Percentiles rank a stretch among this genome's conserved stretches.
Evolutionary conservation across 2,797 vertebrate species (phyloP).

Genomic region (Rhadinocentrus ornatus): DNA sequence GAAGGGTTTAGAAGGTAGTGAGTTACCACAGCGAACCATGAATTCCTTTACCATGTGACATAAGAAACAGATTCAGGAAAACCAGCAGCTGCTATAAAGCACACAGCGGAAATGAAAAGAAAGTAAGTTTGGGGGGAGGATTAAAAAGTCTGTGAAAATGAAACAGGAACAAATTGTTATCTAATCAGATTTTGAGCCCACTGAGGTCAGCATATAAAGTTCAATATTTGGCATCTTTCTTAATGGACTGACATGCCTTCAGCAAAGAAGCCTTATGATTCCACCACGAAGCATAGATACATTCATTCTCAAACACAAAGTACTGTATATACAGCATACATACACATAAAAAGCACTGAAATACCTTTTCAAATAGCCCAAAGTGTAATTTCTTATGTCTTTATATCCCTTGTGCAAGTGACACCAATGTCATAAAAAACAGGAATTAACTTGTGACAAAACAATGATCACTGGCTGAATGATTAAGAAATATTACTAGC

Average conservation of each 20-base stretch:
- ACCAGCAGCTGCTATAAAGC: constrained; percentile 55
- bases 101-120: constrained; percentile 56
- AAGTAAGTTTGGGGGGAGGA: constrained; percentile 1
- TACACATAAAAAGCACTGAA: background rate
- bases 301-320: constrained; percentile 7
- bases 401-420: constrained; percentile 2
- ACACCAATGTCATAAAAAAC: constrained; percentile 4
- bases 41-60: constrained; percentile 59
- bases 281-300: constrained; percentile 37
- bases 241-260: constrained; percentile 33
- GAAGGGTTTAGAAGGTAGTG: constrained; percentile 26
- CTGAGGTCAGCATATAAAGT: constrained; percentile 45
- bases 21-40: constrained; percentile 35
- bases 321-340: background rate
- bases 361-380: background rate
- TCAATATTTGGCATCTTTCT: constrained; percentile 42
- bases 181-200: constrained; percentile 50
- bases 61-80: constrained; percentile 52
- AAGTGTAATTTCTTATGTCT: background rate
- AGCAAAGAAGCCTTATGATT: constrained; percentile 52
- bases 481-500: constrained; percentile 2
- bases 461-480: constrained; percentile 11
- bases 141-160: constrained; percentile 14
- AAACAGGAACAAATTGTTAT: constrained; percentile 56
- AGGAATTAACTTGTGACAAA: constrained; percentile 1